Percentiles rank a stretch among this genome's conserved stretches.
These are phyloP conservation scores for Plagodis pulveraria DNA, from an alignment of 2,888 invertebrate genomes.

Conservation along the genomic window DNA sequence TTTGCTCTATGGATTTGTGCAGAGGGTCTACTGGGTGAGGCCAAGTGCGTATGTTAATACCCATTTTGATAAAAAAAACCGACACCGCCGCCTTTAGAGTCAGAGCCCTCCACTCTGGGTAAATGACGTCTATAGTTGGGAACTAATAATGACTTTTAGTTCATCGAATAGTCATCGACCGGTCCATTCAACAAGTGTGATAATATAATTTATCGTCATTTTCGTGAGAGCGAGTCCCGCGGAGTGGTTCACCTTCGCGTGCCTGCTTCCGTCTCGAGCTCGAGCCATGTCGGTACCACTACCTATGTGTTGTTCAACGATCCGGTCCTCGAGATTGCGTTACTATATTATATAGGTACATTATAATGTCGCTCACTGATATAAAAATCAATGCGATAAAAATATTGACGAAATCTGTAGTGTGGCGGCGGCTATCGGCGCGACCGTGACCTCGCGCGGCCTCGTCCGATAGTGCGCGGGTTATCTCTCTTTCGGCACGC, in stretches of 20 bases:
- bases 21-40: no score
- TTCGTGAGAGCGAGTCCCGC: not conserved
- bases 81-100: no score
- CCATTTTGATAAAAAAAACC: no score
- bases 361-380: not conserved
- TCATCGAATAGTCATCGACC: no score
- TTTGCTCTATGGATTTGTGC: no score
- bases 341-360: not conserved
- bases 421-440: not conserved
- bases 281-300: not conserved
- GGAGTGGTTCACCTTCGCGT: constrained; percentile 1
- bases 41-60: no score
- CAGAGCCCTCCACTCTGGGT: no score
- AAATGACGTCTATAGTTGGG: no score
- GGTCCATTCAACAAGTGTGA: no score
- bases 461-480: constrained; percentile 3
- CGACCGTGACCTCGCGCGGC: not conserved
- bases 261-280: not conserved
- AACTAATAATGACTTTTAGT: no score
- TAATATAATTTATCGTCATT: no score
- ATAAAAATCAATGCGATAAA: not conserved
- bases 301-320: not conserved
- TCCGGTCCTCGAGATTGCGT: no score
- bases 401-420: not conserved
- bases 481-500: not conserved